These are phyloP conservation scores for Andrena flavipes DNA, from an alignment of 2,888 invertebrate species.

Conservation along the genomic window DNA sequence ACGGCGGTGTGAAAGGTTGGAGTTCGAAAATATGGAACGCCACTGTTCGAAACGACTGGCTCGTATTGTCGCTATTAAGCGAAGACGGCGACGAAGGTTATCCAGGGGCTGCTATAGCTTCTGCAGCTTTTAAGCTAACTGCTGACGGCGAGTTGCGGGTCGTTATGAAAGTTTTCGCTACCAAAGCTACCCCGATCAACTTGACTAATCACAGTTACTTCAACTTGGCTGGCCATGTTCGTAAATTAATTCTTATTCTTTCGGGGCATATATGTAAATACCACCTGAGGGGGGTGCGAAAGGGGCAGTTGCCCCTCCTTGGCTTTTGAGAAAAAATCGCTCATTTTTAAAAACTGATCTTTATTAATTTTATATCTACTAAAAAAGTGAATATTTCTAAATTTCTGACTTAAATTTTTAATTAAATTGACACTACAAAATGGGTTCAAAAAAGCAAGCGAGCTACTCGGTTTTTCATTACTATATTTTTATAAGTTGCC, in stretches of 20 bases:
- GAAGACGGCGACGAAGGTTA: slow-evolving; percentile 94
- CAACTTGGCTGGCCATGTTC: slow-evolving; percentile 96
- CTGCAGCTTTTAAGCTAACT: slow-evolving; percentile 90
- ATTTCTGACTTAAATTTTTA: too few species aligned
- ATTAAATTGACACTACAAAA: too few species aligned
- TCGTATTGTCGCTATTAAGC: slow-evolving; percentile 91
- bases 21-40: slow-evolving; percentile 87
- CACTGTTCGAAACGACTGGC: slow-evolving; percentile 79
- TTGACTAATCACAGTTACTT: slow-evolving; percentile 96
- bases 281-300: too few species aligned
- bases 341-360: too few species aligned
- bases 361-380: too few species aligned
- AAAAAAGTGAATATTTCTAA: too few species aligned
- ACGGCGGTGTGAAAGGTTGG: slow-evolving; percentile 95
- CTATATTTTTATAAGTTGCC: too few species aligned
- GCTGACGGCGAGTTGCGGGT: slow-evolving; percentile 91
- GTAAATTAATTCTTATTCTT: slow-evolving; percentile 66
- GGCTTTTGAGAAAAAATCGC: too few species aligned
- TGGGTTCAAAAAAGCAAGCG: too few species aligned
- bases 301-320: too few species aligned
- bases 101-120: slow-evolving; percentile 92
- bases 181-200: slow-evolving; percentile 93
- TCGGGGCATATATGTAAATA: background rate
- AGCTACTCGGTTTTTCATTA: too few species aligned
- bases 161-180: slow-evolving; percentile 90